Base-by-base conservation (phyloP, 2,888 invertebrate species). In the Cataglyphis albicans region DNA sequence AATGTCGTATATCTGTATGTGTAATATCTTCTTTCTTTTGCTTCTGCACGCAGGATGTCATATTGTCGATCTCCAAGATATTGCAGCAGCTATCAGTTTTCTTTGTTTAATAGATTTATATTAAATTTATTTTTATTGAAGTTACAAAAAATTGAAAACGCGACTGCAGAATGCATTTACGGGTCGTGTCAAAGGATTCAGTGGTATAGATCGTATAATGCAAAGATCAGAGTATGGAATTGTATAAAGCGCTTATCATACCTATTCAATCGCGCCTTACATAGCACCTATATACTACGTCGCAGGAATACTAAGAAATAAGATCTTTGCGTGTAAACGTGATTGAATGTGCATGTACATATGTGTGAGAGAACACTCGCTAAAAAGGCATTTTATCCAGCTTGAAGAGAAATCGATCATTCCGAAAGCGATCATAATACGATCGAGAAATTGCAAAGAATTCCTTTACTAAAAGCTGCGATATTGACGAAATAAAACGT, bases 251-350 rank as follows among this genome's bases (percentile, higher is more conserved):
- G 83, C 82, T 88, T 88, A 88, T 88, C 88, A 84, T 88, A 81
- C 68, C 68, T 82, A 64, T 86, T 81, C 80, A 81, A 88, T 88
- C 63, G 83, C 80, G 81, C 68, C 65, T 52, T 38, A 70, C 63
- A 65, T 64, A 59, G 57, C 82, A 78, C 52, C 73, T 84, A 84
- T 81, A 84, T 35, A 61, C 48, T 52, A 64, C 59, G 35, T 72
- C 80, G 64, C 76, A 65, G 68, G 74, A 86, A 80, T 80, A 74
- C 72, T 65, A 81, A 76, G 85, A 87, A 90, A 89, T 90, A 90
- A 84, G 63, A 84, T 80, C 15, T 63, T 59, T 18, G 55, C 52
- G 68, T 76, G 82, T 76, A 85, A 86, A 83, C 70, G 38, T 41
- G 84, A 82, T 72, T 83, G 68, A 52, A 61, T 65, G 72, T 52